A percentile compares a stretch with the other conserved stretches of the same genome.
Conservation (phyloP, 2,888 invertebrate species). For the Cetonia aurata region DNA sequence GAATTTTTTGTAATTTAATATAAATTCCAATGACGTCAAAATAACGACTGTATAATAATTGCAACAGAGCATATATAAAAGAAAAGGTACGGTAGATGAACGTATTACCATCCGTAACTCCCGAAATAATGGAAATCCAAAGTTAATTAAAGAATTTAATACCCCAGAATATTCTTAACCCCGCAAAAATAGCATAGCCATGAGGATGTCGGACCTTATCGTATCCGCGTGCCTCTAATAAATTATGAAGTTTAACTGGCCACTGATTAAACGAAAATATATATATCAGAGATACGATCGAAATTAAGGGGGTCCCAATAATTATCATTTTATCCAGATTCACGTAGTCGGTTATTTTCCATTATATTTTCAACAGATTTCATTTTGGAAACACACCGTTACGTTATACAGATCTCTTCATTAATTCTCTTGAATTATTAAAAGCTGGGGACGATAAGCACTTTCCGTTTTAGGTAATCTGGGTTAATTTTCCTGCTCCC, state of each 20-base stretch:
- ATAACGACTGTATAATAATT: slow-evolving; percentile 25
- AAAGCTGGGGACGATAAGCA: too few species aligned
- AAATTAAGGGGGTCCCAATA: background rate
- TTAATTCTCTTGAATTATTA: too few species aligned
- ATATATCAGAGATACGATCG: slow-evolving; percentile 12
- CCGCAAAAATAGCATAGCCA: slow-evolving; percentile 24
- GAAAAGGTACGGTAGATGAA: slow-evolving; percentile 11
- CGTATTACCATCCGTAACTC: slow-evolving; percentile 13
- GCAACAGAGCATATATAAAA: slow-evolving; percentile 10
- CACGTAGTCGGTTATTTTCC: background rate
- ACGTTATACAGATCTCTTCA: too few species aligned
- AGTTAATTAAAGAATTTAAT: slow-evolving; percentile 37
- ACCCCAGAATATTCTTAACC: slow-evolving; percentile 16
- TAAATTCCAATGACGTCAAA: slow-evolving; percentile 21
- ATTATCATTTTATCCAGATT: slow-evolving; percentile 2
- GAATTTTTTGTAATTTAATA: slow-evolving; percentile 15
- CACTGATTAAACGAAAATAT: slow-evolving; percentile 31
- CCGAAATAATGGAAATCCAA: slow-evolving; percentile 21
- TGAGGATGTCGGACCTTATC: slow-evolving; percentile 25
- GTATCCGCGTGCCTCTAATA: slow-evolving; percentile 24
- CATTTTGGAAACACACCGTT: too few species aligned
- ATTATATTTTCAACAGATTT: too few species aligned
- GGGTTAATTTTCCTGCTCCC: too few species aligned
- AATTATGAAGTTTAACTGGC: slow-evolving; percentile 28
- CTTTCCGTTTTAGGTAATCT: too few species aligned